Evolutionary conservation across 2,113 vertebrate genomes (phyloP).

Genomic region (Stegastes partitus): DNA sequence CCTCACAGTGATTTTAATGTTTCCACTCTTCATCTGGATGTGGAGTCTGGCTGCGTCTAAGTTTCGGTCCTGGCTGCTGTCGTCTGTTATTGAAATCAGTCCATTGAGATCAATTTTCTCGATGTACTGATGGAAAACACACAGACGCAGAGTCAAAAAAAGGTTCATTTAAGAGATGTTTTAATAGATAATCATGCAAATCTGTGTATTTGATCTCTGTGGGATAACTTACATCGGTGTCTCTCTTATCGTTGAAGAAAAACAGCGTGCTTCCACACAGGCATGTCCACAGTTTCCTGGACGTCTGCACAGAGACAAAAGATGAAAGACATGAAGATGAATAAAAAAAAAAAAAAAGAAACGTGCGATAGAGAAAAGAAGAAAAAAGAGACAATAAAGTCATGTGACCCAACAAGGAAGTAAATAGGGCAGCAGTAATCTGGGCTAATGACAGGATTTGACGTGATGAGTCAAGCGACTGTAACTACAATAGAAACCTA

Average conservation of each 20-base stretch:
- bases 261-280: constrained; percentile 85
- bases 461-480: constrained; percentile 11
- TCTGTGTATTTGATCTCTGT: background rate
- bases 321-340: background rate
- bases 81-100: constrained; percentile 80
- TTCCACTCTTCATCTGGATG: constrained; percentile 72
- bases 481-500: background rate
- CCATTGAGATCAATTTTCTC: constrained; percentile 85
- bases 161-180: background rate
- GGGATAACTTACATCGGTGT: constrained; percentile 78
- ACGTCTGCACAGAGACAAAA: constrained; percentile 72
- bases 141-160: constrained; percentile 10
- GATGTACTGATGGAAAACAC: constrained; percentile 79
- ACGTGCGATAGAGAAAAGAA: background rate
- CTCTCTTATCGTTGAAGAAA: constrained; percentile 85
- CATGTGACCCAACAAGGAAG: background rate
- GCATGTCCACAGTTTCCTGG: constrained; percentile 86
- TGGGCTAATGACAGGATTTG: background rate
- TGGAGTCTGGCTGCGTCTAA: constrained; percentile 68
- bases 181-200: background rate
- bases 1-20: constrained; percentile 85
- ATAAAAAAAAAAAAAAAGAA: no score
- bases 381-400: background rate
- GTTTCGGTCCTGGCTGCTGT: constrained; percentile 69
- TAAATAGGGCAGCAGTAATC: background rate